Conservation (phyloP, 2,888 invertebrate genomes). For the Trichopoda pennipes region DNA sequence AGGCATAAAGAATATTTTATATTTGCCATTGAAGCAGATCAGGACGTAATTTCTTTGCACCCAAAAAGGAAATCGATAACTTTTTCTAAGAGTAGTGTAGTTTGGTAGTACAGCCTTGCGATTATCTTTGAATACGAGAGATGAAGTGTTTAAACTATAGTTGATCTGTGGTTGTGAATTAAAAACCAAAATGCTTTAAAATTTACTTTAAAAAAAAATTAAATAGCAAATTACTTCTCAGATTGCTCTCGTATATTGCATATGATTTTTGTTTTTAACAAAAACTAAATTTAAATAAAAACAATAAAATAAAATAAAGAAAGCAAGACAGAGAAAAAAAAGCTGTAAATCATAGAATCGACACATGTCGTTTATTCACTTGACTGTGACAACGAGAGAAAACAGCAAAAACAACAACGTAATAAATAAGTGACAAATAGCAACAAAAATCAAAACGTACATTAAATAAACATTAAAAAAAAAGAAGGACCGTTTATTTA, state of each 20-base stretch:
- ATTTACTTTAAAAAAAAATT: too few species aligned
- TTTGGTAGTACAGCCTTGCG: too few species aligned
- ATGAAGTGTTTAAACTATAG: too few species aligned
- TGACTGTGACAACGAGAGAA: slow-evolving; percentile 57
- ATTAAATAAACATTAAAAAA: slow-evolving; percentile 37
- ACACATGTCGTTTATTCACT: slow-evolving; percentile 62
- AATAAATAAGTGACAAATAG: slow-evolving; percentile 19
- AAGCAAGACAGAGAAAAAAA: neutral
- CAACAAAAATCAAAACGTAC: slow-evolving; percentile 18
- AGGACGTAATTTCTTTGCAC: too few species aligned
- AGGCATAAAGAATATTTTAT: too few species aligned
- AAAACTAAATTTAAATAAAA: neutral
- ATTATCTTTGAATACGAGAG: too few species aligned
- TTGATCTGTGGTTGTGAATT: too few species aligned
- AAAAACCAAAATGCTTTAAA: too few species aligned
- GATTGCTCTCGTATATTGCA: neutral
- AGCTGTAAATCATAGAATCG: slow-evolving; percentile 50
- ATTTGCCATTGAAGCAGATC: too few species aligned
- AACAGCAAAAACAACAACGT: neutral
- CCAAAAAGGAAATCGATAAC: too few species aligned
- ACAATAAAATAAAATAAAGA: slow-evolving; percentile 4
- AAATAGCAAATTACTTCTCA: too few species aligned
- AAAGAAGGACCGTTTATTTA: slow-evolving; percentile 39
- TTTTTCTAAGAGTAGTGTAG: too few species aligned
- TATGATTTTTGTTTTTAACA: neutral